Conservation (phyloP, 1,140 invertebrate species). For the Ericerus pela region DNA sequence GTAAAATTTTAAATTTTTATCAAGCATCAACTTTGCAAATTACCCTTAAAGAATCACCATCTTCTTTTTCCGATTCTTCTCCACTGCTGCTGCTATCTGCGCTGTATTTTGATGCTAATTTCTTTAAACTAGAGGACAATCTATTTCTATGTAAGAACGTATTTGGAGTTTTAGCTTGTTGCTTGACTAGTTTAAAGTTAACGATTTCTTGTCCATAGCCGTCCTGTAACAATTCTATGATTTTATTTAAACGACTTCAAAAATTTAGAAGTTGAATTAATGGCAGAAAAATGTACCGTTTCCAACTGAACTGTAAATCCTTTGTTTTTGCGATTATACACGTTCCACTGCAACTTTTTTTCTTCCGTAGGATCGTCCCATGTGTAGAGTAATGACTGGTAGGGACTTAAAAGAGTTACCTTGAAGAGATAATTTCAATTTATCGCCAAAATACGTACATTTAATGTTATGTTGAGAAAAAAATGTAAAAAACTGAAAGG, state of each 20-base stretch:
- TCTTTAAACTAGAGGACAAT: conserved; percentile 26
- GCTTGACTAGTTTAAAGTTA: conserved; percentile 45
- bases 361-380: conserved; percentile 69
- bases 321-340: conserved; percentile 61
- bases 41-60: conserved; percentile 19
- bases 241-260: conserved; percentile 11
- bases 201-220: conserved; percentile 51
- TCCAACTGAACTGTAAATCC: conserved; percentile 53
- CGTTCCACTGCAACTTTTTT: conserved; percentile 60
- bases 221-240: conserved; percentile 38
- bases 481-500: background rate
- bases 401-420: conserved; percentile 58
- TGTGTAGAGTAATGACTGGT: conserved; percentile 62
- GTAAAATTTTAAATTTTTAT: too few relatives aligned
- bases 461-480: background rate
- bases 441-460: background rate
- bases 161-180: conserved; percentile 30
- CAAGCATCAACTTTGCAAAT: too few relatives aligned
- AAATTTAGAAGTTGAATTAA: background rate
- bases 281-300: conserved; percentile 36
- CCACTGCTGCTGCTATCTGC: conserved; percentile 23
- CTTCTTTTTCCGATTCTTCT: conserved; percentile 28
- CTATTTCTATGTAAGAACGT: conserved; percentile 22
- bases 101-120: conserved; percentile 22
- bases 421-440: conserved; percentile 26